These are phyloP conservation scores for Sciurus carolinensis DNA, from an alignment of 2,797 vertebrate species.

Conservation along the genomic window DNA sequence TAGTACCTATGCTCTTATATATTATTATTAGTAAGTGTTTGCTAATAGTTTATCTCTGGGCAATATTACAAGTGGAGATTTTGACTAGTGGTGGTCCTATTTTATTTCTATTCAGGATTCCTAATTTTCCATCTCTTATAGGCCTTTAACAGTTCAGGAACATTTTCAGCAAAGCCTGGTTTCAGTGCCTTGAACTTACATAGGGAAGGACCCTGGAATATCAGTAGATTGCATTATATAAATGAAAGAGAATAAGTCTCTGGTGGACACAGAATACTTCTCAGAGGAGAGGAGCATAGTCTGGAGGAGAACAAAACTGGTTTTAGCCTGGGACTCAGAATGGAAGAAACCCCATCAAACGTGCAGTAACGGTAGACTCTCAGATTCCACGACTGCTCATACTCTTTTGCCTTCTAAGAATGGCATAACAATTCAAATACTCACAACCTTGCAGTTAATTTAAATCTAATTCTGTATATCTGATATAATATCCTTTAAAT, in stretches of 20 bases:
- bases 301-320: neutral
- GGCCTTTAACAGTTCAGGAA: neutral
- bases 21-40: neutral
- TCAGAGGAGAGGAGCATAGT: neutral
- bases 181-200: neutral
- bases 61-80: neutral
- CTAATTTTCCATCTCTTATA: neutral
- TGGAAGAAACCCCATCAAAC: neutral
- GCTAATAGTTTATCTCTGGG: neutral
- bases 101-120: neutral
- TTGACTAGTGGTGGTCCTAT: neutral
- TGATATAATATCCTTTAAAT: neutral
- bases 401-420: neutral
- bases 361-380: too few species aligned
- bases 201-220: too few species aligned
- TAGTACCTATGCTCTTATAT: neutral
- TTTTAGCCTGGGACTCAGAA: neutral
- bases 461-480: neutral
- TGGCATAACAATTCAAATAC: neutral
- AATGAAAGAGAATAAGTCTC: neutral
- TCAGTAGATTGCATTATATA: neutral
- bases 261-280: neutral
- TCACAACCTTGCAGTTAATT: neutral
- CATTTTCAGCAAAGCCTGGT: too few species aligned
- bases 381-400: neutral